A percentile compares a stretch with the other conserved stretches of the same genome.
These are phyloP conservation scores for Brachionus angularis DNA, from an alignment of 1,140 invertebrate species.

Conservation along the genomic window DNA sequence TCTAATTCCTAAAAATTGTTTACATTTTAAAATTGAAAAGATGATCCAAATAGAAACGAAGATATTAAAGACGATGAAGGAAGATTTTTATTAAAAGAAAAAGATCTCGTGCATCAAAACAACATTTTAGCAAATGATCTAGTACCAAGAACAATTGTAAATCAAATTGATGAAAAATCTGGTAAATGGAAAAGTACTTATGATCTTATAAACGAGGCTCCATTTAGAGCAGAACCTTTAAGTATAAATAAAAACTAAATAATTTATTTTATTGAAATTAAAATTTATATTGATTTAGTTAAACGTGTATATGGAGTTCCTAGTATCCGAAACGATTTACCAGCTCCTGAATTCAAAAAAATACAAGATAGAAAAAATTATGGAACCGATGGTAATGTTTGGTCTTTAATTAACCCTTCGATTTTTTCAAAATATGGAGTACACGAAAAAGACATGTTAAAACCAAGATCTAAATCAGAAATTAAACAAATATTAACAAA, in stretches of 20 bases:
- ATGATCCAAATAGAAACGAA: background rate
- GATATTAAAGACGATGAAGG: slow-evolving; percentile 37
- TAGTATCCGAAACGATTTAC: slow-evolving; percentile 53
- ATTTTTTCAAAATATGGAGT: slow-evolving; percentile 53
- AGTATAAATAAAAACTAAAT: slow-evolving; percentile 7
- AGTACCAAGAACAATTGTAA: background rate
- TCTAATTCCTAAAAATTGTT: background rate
- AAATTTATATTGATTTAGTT: background rate
- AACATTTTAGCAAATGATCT: slow-evolving; percentile 1
- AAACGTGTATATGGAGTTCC: slow-evolving; percentile 55
- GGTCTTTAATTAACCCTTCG: slow-evolving; percentile 53
- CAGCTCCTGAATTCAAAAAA: slow-evolving; percentile 51
- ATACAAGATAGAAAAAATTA: slow-evolving; percentile 53
- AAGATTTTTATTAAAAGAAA: slow-evolving; percentile 5
- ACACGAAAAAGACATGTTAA: slow-evolving; percentile 54
- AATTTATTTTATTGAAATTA: background rate
- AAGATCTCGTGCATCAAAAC: slow-evolving; percentile 22
- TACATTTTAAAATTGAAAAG: background rate
- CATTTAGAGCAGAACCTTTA: slow-evolving; percentile 25
- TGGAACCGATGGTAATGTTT: slow-evolving; percentile 54
- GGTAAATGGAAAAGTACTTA: slow-evolving; percentile 36
- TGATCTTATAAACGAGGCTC: slow-evolving; percentile 41
- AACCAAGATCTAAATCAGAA: slow-evolving; percentile 52
- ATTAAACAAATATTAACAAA: slow-evolving; percentile 45
- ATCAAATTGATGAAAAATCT: slow-evolving; percentile 21